Evolutionary conservation across 2,113 vertebrate genomes (phyloP), one percentile per base, ranked within the genome.

Genomic region (Alosa alosa): DNA sequence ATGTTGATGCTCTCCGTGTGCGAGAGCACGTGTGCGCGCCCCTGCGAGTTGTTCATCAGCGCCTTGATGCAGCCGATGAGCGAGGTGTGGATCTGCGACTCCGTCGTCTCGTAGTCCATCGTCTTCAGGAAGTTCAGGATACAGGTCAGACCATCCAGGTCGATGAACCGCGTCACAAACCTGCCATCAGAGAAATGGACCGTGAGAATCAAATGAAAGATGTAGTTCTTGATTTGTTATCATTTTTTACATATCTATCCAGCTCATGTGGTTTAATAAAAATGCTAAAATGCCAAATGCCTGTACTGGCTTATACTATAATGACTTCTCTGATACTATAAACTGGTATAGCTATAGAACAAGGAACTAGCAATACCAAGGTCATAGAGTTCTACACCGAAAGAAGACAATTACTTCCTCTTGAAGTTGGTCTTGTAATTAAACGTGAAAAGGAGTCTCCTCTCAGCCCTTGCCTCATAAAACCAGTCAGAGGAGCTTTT

Each of bases 31-130:
- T 99, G 98, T 86, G 98, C 97, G 60, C 99, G 95, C 82, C 99
- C 99, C 93, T 98, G 97, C 84, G 99, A 99, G 95, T 99, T 99
- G 95, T 99, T 99, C 99, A 99, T 99, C 91, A 99, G 96, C 1
- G 98, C 99, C 92, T 99, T 99, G 93, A 99, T 98, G 93, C 99
- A 99, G 46, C 99, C 99, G 44, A 99, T 99, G 87, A 99, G 97
- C 4, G 99, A 99, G 89, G 98, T 99, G 96, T 99, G 99, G 95
- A 99, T 98, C 91, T 97, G 97, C 10, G 97, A 99, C 92, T 99
- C 98, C 0, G 97, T 97, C 2, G 97, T 99, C 95, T 99, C 99
- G 3, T 98, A 99, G 96, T 99, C 99, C 99, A 99, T 99, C 90
- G 94, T 99, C 95, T 98, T 99, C 88, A 99, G 94, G 86, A 99